phyloP scores from a whole-genome alignment of 2,888 invertebrate genomes.

The Machimus rusticus region DNA sequence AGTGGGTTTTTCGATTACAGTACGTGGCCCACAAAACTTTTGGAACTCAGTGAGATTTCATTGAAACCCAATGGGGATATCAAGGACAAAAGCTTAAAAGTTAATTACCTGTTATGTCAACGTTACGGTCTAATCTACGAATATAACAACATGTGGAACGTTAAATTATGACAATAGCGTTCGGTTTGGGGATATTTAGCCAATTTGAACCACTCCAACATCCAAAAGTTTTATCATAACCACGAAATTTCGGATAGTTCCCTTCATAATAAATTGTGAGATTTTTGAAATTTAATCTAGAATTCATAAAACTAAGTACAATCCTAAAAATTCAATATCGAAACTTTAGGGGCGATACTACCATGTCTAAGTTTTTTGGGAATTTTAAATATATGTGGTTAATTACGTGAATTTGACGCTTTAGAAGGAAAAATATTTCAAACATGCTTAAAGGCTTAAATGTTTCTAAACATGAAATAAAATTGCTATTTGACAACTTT shows the following conservation, averaged over 20 bases:
- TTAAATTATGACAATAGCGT: background rate
- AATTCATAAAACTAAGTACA: background rate
- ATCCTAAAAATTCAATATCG: background rate
- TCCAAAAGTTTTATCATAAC: background rate
- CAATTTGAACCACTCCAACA: background rate
- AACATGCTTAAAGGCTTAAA: too few species aligned
- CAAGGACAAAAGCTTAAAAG: background rate
- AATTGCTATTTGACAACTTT: too few species aligned
- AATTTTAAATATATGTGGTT: too few species aligned
- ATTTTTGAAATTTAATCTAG: background rate
- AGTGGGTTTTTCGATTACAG: background rate
- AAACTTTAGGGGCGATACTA: background rate
- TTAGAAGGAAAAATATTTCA: too few species aligned
- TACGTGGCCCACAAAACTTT: background rate
- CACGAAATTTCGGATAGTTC: background rate
- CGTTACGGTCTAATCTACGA: background rate
- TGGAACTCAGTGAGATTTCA: background rate
- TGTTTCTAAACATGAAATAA: too few species aligned
- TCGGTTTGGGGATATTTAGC: background rate
- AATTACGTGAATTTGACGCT: too few species aligned
- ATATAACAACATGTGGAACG: background rate
- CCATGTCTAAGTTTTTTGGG: too few species aligned
- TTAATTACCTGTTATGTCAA: background rate
- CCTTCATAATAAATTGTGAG: background rate
- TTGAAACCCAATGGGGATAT: background rate